Percentiles rank a stretch among this genome's conserved stretches.
Conservation (phyloP, 2,888 invertebrate species). For the Cylindroiulus punctatus region DNA sequence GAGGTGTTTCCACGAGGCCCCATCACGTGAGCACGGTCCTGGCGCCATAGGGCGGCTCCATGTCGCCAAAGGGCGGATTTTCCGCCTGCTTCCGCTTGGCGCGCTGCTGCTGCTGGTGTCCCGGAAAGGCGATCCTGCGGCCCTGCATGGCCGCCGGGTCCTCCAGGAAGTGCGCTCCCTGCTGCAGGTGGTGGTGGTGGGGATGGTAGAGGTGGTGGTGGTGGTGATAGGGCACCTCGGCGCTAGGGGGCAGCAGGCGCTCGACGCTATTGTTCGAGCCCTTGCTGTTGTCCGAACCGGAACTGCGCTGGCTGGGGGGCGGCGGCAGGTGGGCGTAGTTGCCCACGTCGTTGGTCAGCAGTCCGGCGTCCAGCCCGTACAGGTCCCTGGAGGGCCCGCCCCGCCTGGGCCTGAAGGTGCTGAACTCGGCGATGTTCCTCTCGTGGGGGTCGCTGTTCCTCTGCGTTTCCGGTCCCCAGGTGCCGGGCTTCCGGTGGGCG, state of each 20-base stretch:
- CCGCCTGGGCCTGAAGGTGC: constrained; percentile 57
- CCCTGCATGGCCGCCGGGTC: neutral
- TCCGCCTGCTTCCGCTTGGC: constrained; percentile 28
- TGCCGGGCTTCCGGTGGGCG: neutral
- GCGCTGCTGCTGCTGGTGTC: constrained; percentile 41
- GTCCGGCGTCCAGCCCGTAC: constrained; percentile 50
- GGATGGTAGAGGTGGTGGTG: constrained; percentile 51
- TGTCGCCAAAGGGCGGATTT: neutral
- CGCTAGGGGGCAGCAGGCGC: constrained; percentile 39
- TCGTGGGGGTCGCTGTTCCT: constrained; percentile 59
- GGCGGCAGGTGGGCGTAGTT: constrained; percentile 49
- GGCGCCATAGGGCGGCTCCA: constrained; percentile 50
- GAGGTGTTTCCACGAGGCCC: neutral
- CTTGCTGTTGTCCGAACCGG: constrained; percentile 52
- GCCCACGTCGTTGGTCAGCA: constrained; percentile 50
- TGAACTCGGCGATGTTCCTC: constrained; percentile 57
- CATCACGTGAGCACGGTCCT: constrained; percentile 54
- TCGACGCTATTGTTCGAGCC: constrained; percentile 54
- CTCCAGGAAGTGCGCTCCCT: constrained; percentile 3
- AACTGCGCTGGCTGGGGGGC: constrained; percentile 23
- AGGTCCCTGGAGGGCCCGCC: constrained; percentile 44
- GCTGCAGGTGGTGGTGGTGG: constrained; percentile 50
- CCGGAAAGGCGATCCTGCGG: constrained; percentile 21
- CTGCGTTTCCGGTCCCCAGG: constrained; percentile 53
- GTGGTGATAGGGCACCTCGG: constrained; percentile 3